These are phyloP conservation scores for Sebastes schlegelii DNA, from an alignment of 2,113 vertebrate species.

Conservation along the genomic window DNA sequence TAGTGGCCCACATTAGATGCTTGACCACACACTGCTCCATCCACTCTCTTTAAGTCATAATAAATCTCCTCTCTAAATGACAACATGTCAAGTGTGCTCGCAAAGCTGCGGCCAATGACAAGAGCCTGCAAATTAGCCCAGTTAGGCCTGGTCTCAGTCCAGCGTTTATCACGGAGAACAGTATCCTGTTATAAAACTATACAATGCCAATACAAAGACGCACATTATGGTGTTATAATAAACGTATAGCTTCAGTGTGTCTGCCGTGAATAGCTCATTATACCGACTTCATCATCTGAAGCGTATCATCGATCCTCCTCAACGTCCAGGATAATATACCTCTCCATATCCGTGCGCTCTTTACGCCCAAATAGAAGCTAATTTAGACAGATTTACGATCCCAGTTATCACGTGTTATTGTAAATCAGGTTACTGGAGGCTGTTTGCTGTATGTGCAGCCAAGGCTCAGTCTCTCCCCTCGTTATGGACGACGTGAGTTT, in stretches of 20 bases:
- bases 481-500: slow-evolving; percentile 53
- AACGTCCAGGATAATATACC: background rate
- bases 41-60: slow-evolving; percentile 10
- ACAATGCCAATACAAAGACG: background rate
- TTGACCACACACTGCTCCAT: slow-evolving; percentile 46
- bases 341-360: background rate
- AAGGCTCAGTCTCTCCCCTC: slow-evolving; percentile 11
- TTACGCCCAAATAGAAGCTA: background rate
- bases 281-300: slow-evolving; percentile 35
- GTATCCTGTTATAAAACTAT: background rate
- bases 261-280: slow-evolving; percentile 1
- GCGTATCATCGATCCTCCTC: slow-evolving; percentile 20
- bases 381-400: slow-evolving; percentile 12
- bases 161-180: background rate
- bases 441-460: slow-evolving; percentile 27
- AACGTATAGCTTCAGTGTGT: background rate
- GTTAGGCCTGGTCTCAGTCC: slow-evolving; percentile 64
- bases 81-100: slow-evolving; percentile 39
- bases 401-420: slow-evolving; percentile 16
- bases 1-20: slow-evolving; percentile 57
- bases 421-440: slow-evolving; percentile 8
- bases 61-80: slow-evolving; percentile 42
- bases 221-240: background rate
- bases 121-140: slow-evolving; percentile 58
- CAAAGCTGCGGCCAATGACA: slow-evolving; percentile 43